Evolutionary conservation across 1,140 invertebrate genomes (phyloP).

Genomic region (Eueides isabella): DNA sequence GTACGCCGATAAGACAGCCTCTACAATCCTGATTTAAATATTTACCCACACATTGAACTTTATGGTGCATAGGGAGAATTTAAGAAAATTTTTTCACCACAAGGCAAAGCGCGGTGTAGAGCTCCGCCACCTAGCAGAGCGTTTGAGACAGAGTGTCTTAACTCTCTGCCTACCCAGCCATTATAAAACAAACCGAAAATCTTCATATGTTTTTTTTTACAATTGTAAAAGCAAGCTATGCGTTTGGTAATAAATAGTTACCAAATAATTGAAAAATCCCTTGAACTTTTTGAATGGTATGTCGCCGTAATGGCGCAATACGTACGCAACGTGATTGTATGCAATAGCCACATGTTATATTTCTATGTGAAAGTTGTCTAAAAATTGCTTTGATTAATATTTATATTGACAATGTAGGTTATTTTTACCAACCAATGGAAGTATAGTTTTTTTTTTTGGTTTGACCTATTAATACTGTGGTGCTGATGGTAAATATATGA

Average conservation of each 20-base stretch:
- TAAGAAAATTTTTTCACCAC: no score
- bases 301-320: neutral
- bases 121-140: no score
- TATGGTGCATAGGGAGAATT: no score
- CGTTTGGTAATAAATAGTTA: neutral
- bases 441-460: neutral
- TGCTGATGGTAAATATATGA: no score
- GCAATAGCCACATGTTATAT: neutral
- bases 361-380: conserved; percentile 2
- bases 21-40: no score
- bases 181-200: no score
- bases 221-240: neutral
- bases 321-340: neutral
- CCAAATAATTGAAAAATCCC: neutral
- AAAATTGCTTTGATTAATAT: neutral
- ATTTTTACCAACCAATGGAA: neutral
- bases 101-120: no score
- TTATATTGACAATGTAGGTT: neutral
- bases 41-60: no score
- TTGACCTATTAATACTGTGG: no score
- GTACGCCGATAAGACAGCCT: no score
- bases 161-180: no score
- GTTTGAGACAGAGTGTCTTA: no score
- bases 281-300: neutral
- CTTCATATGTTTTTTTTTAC: neutral